Percentiles rank a stretch among this genome's conserved stretches.
Evolutionary conservation across 2,797 vertebrate species (phyloP).

Genomic region (Gymnodraco acuticeps): DNA sequence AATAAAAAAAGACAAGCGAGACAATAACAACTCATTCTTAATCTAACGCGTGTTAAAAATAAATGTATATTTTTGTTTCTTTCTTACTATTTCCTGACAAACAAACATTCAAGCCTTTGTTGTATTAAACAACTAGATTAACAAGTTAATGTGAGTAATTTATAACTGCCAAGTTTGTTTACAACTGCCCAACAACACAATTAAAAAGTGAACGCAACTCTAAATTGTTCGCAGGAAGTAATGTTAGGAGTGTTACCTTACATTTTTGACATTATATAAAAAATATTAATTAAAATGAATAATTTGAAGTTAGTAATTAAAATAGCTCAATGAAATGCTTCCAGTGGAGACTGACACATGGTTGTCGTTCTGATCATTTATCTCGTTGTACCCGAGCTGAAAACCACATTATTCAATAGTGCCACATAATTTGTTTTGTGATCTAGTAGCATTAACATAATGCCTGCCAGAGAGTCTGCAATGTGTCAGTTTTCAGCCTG

Average conservation of each 20-base stretch:
- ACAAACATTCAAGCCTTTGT: neutral
- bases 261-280: neutral
- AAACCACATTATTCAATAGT: constrained; percentile 26
- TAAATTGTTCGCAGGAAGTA: neutral
- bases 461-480: constrained; percentile 2
- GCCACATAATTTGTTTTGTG: constrained; percentile 25
- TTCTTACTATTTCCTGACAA: neutral
- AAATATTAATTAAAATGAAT: neutral
- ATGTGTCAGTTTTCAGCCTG: constrained; percentile 39
- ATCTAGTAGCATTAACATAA: constrained; percentile 40
- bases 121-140: no score
- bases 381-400: constrained; percentile 21
- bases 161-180: neutral
- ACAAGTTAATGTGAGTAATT: no score
- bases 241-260: neutral
- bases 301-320: neutral
- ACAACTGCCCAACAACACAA: neutral
- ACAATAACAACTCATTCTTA: constrained; percentile 9
- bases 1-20: constrained; percentile 22
- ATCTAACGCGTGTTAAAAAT: neutral
- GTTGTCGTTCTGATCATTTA: neutral
- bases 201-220: neutral
- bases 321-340: neutral
- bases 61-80: neutral
- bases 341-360: neutral